Percentiles rank a stretch among this genome's conserved stretches.
Evolutionary conservation across 2,113 vertebrate genomes (phyloP).

Genomic region (Plecturocebus donacophilus): DNA sequence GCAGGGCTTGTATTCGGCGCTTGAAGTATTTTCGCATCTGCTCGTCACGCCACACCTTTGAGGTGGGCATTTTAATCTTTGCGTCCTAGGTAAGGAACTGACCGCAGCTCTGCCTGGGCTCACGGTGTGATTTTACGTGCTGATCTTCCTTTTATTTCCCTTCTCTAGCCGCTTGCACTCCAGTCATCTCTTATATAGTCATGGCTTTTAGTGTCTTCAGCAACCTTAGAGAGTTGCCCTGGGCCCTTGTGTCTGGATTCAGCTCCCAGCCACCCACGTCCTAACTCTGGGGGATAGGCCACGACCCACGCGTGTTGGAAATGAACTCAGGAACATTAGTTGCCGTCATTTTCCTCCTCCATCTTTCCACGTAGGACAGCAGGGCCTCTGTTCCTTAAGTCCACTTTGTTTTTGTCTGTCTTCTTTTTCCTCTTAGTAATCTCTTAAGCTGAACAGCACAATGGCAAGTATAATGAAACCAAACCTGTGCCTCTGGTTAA

Average conservation of each 20-base stretch:
- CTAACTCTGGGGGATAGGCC: too few species aligned
- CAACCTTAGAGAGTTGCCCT: neutral
- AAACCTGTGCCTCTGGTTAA: rapidly evolving
- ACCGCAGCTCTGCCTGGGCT: neutral
- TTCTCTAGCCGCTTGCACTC: too few species aligned
- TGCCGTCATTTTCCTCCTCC: rapidly evolving
- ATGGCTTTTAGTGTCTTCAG: neutral
- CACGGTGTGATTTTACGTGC: neutral
- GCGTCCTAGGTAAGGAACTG: neutral
- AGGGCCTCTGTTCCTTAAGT: rapidly evolving
- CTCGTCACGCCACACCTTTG: neutral
- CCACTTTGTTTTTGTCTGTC: rapidly evolving
- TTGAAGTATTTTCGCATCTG: rapidly evolving
- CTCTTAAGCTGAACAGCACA: neutral
- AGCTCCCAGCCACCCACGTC: neutral
- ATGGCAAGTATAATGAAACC: too few species aligned
- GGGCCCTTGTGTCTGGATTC: neutral
- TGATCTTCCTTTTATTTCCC: neutral
- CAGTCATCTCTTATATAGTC: rapidly evolving
- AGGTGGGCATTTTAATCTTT: neutral
- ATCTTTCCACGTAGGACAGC: rapidly evolving
- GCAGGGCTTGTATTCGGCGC: rapidly evolving
- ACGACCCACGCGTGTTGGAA: too few species aligned
- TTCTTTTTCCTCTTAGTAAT: too few species aligned
- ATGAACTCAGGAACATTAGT: rapidly evolving